phyloP scores from a whole-genome alignment of 2,113 vertebrate genomes.

The Todiramphus chloris region DNA sequence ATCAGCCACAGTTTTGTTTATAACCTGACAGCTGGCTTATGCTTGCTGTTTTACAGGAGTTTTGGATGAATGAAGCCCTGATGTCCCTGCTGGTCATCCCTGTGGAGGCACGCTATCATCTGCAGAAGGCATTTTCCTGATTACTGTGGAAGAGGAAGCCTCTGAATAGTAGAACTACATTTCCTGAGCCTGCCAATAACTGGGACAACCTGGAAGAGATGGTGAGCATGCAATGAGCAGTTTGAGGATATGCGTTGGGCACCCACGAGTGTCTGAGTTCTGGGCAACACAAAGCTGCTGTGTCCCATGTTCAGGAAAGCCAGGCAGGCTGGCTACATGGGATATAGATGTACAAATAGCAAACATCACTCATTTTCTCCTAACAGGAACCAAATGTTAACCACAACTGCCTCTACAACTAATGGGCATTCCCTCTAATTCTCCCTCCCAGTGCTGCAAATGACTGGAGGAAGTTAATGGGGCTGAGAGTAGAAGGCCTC shows the following conservation, averaged over 20 bases:
- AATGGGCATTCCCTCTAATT: background rate
- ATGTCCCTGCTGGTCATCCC: background rate
- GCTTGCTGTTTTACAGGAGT: background rate
- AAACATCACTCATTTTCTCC: background rate
- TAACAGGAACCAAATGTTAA: background rate
- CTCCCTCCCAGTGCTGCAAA: background rate
- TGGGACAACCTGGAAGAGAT: background rate
- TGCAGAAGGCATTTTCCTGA: background rate
- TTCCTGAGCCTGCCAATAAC: background rate
- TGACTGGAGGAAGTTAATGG: background rate
- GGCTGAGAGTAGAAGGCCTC: background rate
- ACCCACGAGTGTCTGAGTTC: background rate
- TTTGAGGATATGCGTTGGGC: background rate
- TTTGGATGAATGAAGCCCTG: background rate
- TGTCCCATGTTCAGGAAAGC: background rate
- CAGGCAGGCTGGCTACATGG: background rate
- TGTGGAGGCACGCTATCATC: rapidly evolving
- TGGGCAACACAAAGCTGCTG: background rate
- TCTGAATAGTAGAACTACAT: background rate
- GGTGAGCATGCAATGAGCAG: background rate
- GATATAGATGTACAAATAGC: background rate
- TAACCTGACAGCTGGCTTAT: background rate
- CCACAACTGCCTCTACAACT: background rate
- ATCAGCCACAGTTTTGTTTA: background rate
- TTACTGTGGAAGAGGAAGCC: rapidly evolving